phyloP scores from a whole-genome alignment of 2,797 vertebrate genomes.

The Oreochromis grahami region DNA sequence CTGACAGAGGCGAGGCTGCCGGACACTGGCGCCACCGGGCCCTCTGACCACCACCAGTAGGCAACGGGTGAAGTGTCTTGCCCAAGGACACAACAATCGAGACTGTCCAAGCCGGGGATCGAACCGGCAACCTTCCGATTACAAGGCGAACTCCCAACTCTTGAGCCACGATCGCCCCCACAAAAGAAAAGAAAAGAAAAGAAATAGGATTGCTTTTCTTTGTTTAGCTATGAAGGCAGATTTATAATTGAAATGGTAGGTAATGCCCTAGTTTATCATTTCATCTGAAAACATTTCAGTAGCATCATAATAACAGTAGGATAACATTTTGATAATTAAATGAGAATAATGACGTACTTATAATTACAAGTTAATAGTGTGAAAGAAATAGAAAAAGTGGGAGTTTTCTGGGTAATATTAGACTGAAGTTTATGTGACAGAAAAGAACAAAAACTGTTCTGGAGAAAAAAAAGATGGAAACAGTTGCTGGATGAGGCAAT shows the following conservation, averaged over 20 bases:
- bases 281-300: not conserved
- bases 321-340: not conserved
- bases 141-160: too few relatives aligned
- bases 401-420: not conserved
- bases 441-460: not conserved
- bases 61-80: too few relatives aligned
- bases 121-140: too few relatives aligned
- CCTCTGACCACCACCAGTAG: too few relatives aligned
- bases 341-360: not conserved
- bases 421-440: not conserved
- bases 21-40: too few relatives aligned
- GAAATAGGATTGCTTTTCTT: not conserved
- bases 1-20: too few relatives aligned
- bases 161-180: too few relatives aligned
- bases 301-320: not conserved
- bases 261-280: not conserved
- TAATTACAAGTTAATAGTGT: not conserved
- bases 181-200: too few relatives aligned
- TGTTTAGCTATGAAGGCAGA: not conserved
- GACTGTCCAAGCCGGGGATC: too few relatives aligned
- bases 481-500: not conserved
- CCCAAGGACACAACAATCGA: too few relatives aligned
- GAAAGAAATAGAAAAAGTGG: not conserved
- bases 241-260: not conserved
- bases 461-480: not conserved